Evolutionary conservation across 2,888 invertebrate species (phyloP).

Genomic region (Andricus quercusramuli): DNA sequence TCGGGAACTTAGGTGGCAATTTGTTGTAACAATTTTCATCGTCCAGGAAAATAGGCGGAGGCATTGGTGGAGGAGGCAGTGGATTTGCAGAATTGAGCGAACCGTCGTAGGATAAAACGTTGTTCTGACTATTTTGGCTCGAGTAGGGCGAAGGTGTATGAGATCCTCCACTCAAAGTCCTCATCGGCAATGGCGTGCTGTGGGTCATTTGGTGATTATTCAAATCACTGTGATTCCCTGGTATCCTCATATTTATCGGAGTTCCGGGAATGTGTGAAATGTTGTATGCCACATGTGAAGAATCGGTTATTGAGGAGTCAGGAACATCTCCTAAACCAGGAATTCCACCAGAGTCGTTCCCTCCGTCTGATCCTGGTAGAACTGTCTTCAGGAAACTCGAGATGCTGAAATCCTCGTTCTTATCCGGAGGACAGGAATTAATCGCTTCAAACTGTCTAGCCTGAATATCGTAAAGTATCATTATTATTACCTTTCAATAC

Average conservation of each 20-base stretch:
- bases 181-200: constrained; percentile 70
- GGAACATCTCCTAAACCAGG: constrained; percentile 74
- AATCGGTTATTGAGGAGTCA: constrained; percentile 62
- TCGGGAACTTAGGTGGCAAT: constrained; percentile 78
- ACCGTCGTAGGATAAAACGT: constrained; percentile 64
- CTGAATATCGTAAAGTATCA: constrained; percentile 60
- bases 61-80: constrained; percentile 76
- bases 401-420: constrained; percentile 80
- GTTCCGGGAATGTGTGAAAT: constrained; percentile 79
- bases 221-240: constrained; percentile 58
- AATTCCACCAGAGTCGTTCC: constrained; percentile 67
- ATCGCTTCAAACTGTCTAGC: constrained; percentile 82
- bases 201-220: constrained; percentile 71
- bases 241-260: constrained; percentile 66
- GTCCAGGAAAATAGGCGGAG: constrained; percentile 76
- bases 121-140: constrained; percentile 74
- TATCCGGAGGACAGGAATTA: constrained; percentile 79
- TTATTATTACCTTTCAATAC: not conserved
- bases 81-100: constrained; percentile 65
- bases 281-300: constrained; percentile 69
- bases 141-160: constrained; percentile 75
- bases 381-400: constrained; percentile 82
- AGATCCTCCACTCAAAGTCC: constrained; percentile 70
- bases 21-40: constrained; percentile 77
- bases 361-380: constrained; percentile 77